Evolutionary conservation across 2,888 invertebrate species (phyloP), one percentile per base, ranked within the genome.

Genomic region (Dilophus febrilis): DNA sequence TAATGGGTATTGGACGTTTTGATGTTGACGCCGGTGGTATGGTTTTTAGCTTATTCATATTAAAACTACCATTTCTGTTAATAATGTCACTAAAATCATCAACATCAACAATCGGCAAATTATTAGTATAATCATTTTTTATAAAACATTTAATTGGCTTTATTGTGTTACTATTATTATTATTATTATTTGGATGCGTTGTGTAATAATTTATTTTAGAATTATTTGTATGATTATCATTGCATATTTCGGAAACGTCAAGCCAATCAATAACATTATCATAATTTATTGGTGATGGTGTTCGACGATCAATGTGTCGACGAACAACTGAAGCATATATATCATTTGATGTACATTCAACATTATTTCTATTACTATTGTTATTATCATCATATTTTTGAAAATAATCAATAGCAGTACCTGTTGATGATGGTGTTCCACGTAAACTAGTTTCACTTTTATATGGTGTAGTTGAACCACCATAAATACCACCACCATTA

Each of bases 251-350:
- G 32, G 61, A 59, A 32, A 61, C 44, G 39, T 61, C 58, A 37
- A 62, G 51, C 61, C 61, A 62, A 49, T 62, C 61, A 42, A 51
- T 52, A 12, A 62, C 61, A 42, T 61, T 61, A 46, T 56, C 59
- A n/a, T n/a, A n/a, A n/a, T n/a, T n/a, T n/a, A n/a, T n/a, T 22
- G 61, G 61, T 29, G 61, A 61, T 16, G 58, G 54, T 13, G 52
- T 53, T 10, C 61, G 57, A 13, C 60, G 59, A 35, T 60, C 60
- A 19, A 55, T 56, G 30, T 46, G 43, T 39, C 50, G 50, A 31
- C 48, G 47, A 42, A 46, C 44, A 46, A 45, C 30, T 44, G 41
- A 34, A 42, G 37, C 37, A 39, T 38, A 42, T 45, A 16, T 42
- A 41, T 41, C 50, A 46, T 33, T 50, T 47, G 13, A 44, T 41